These are phyloP conservation scores for Podargus strigoides DNA, from an alignment of 2,797 vertebrate genomes.

Conservation along the genomic window DNA sequence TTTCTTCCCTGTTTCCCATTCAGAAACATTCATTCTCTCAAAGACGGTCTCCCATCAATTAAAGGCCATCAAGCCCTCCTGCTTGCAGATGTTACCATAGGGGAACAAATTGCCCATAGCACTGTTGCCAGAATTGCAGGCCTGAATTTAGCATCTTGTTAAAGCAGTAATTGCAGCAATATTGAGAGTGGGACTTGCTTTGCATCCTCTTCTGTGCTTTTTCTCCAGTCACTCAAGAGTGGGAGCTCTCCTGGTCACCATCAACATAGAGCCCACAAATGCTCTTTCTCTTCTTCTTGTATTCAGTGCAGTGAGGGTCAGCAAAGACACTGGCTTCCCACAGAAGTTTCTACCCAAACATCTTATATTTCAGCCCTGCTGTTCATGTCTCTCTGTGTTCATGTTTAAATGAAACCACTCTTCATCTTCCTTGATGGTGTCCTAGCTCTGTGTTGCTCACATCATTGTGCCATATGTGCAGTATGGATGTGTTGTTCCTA, in stretches of 20 bases:
- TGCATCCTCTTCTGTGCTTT: not conserved
- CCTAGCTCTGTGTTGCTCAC: slow-evolving; percentile 41
- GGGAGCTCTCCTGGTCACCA: not conserved
- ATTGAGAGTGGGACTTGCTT: not conserved
- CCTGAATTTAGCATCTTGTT: not conserved
- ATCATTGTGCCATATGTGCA: slow-evolving; percentile 56
- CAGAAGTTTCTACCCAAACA: not conserved
- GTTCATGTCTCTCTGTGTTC: not conserved
- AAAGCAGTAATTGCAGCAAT: not conserved
- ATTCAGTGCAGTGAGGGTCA: not conserved
- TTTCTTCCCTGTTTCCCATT: not conserved
- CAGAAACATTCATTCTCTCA: not conserved
- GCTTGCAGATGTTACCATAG: not conserved
- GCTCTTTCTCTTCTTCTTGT: not conserved
- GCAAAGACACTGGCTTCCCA: not conserved
- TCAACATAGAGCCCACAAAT: not conserved
- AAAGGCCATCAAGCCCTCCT: not conserved
- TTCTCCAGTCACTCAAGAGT: not conserved
- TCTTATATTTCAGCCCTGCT: not conserved
- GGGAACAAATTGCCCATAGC: not conserved
- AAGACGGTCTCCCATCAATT: not conserved
- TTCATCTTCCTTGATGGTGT: slow-evolving; percentile 22
- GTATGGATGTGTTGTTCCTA: slow-evolving; percentile 43
- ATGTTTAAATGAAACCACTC: slow-evolving; percentile 13
- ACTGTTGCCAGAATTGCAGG: not conserved